Evolutionary conservation across 1,140 invertebrate genomes (phyloP), one percentile per base, ranked within the genome.

Genomic region (Apis laboriosa): DNA sequence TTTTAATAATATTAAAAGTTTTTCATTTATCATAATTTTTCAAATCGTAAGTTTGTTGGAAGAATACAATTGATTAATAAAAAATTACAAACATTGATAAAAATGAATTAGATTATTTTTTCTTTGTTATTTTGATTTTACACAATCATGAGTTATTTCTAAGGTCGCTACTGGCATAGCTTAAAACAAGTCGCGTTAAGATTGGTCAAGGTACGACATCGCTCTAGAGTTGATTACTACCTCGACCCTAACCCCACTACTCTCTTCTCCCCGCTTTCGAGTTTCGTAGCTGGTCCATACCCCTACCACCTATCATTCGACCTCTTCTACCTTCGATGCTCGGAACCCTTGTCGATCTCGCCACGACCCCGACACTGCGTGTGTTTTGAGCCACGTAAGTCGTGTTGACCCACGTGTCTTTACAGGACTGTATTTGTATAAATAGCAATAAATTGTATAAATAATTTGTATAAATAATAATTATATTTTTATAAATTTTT

Each of bases 131-230:
- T 90, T 91, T 76, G 75, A 85, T 90, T 91, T 89, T 75, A 77
- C 77, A 71, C 77, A 90, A 91, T 90, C 88, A 77, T 89, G 87
- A 84, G 55, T 84, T 53, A 88, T 86, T 92, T 91, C 91, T 92
- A 90, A 92, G 90, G 92, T 91, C 91, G 90, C 84, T 87, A 87
- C 84, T 86, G 91, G 89, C 87, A 92, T 92, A 93, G 92, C 92
- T 93, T 93, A 93, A 93, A 93, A 93, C 93, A 92, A 93, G 92
- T 93, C 87, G 90, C 92, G 91, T 93, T 93, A 92, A 93, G 93
- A 93, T 93, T 93, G 93, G 93, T 93, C 93, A 93, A 93, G 93
- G 92, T 92, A 92, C 92, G 90, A 92, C 91, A 91, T 87, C 85
- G 88, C 90, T 92, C 92, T 93, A 93, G 90, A 92, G 88, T 87